phyloP scores from a whole-genome alignment of 2,113 vertebrate species.

The Stictonetta naevosa region DNA sequence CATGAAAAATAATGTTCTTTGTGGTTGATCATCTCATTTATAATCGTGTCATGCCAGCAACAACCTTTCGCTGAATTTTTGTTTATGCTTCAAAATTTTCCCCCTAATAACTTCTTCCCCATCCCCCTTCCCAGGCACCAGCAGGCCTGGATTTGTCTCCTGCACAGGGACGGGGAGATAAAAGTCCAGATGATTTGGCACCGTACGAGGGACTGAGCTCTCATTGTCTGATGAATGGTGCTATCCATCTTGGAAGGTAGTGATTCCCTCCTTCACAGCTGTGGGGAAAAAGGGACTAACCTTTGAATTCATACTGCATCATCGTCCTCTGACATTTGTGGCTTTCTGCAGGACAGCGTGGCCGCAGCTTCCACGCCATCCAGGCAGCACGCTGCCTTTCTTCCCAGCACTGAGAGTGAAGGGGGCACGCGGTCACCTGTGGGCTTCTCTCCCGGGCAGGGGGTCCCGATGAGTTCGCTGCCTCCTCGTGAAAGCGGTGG shows the following conservation, averaged over 20 bases:
- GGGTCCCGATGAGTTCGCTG: background rate
- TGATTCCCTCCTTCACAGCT: constrained; percentile 31
- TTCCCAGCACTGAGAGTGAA: background rate
- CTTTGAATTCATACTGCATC: constrained; percentile 47
- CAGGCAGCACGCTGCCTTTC: background rate
- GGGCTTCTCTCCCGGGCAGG: background rate
- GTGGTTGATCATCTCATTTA: constrained; percentile 52
- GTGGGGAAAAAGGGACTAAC: constrained; percentile 6
- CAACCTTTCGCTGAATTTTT: constrained; percentile 51
- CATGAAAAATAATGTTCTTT: background rate
- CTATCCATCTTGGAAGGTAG: constrained; percentile 32
- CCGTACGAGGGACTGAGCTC: background rate
- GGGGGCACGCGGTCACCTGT: background rate
- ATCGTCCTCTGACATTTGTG: constrained; percentile 6
- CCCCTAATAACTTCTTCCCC: constrained; percentile 14
- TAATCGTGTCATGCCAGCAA: background rate
- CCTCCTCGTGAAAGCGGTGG: background rate
- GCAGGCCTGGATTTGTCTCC: constrained; percentile 4
- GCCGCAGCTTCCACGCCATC: background rate
- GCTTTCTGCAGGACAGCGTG: background rate
- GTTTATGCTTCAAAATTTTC: constrained; percentile 66
- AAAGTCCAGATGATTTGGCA: constrained; percentile 46
- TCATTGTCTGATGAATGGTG: constrained; percentile 55
- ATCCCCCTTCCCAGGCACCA: background rate
- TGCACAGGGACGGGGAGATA: background rate